Evolutionary conservation across 2,797 vertebrate species (phyloP).

Genomic region (Danio choprae): DNA sequence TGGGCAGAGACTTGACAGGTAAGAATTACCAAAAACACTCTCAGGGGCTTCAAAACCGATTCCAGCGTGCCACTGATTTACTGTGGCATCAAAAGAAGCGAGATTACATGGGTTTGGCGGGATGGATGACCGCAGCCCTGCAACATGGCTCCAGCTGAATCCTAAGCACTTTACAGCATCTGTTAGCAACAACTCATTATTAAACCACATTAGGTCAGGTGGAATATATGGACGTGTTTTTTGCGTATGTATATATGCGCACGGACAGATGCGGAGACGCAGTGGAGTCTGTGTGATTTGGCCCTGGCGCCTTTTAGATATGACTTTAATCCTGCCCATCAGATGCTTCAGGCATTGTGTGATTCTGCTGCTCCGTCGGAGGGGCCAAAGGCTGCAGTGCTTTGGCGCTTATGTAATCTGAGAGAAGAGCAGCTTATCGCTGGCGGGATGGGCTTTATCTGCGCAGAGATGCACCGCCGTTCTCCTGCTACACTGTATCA

Average conservation of each 20-base stretch:
- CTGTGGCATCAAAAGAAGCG: slow-evolving; percentile 22
- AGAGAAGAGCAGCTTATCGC: slow-evolving; percentile 62
- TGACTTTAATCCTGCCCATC: slow-evolving; percentile 82
- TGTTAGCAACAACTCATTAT: slow-evolving; percentile 63
- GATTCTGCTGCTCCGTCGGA: slow-evolving; percentile 67
- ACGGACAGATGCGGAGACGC: slow-evolving; percentile 68
- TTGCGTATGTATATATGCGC: slow-evolving; percentile 39
- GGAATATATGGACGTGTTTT: slow-evolving; percentile 38
- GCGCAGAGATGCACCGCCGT: slow-evolving; percentile 61
- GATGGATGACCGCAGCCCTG: slow-evolving; percentile 35
- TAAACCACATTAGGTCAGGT: slow-evolving; percentile 67
- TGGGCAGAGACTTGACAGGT: slow-evolving; percentile 90
- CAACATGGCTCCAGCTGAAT: slow-evolving; percentile 67
- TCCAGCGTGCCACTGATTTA: slow-evolving; percentile 32
- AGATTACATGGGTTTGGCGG: slow-evolving; percentile 32
- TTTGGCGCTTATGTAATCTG: slow-evolving; percentile 76
- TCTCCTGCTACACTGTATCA: slow-evolving; percentile 71
- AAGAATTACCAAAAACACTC: slow-evolving; percentile 60
- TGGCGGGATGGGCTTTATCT: slow-evolving; percentile 67
- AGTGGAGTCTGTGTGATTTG: slow-evolving; percentile 77
- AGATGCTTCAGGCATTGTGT: slow-evolving; percentile 73
- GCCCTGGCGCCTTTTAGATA: slow-evolving; percentile 84
- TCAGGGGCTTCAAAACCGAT: slow-evolving; percentile 4
- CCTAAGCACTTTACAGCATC: slow-evolving; percentile 57
- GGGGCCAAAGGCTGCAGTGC: slow-evolving; percentile 51